Conservation (phyloP, 2,888 invertebrate species). For the Leptarthrus brevirostris region DNA sequence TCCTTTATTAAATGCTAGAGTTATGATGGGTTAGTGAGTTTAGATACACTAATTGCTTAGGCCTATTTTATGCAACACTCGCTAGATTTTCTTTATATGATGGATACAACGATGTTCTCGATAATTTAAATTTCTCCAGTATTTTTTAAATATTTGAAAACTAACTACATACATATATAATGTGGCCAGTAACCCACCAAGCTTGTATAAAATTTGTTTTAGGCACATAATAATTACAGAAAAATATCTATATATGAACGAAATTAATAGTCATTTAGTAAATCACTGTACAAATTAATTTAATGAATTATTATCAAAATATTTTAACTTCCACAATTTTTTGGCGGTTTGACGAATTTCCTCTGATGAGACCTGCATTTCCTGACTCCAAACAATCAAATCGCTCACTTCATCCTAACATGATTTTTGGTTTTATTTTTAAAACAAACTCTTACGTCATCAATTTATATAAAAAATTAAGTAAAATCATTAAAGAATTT, state of each 20-base stretch:
- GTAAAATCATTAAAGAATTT: no score
- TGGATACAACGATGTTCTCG: no score
- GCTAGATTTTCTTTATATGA: no score
- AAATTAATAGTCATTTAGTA: no score
- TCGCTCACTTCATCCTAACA: slow-evolving; percentile 52
- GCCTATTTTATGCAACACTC: no score
- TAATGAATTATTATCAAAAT: slow-evolving; percentile 42
- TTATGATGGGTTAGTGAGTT: no score
- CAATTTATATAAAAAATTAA: slow-evolving; percentile 16
- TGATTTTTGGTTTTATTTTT: slow-evolving; percentile 36
- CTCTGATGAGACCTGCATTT: slow-evolving; percentile 52
- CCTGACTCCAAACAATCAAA: slow-evolving; percentile 53
- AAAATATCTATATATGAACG: not conserved
- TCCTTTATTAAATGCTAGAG: no score
- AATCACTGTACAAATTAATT: slow-evolving; percentile 1
- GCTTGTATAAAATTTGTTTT: not conserved
- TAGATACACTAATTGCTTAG: no score
- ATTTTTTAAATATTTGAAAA: no score
- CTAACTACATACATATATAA: no score
- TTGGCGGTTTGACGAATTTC: slow-evolving; percentile 52
- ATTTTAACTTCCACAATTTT: slow-evolving; percentile 50
- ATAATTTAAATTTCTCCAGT: no score
- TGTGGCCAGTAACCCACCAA: not conserved
- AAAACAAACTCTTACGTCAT: slow-evolving; percentile 30
- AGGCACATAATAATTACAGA: slow-evolving; percentile 2